Conservation (phyloP, 2,797 vertebrate genomes). For the Telmatherina bonti region DNA sequence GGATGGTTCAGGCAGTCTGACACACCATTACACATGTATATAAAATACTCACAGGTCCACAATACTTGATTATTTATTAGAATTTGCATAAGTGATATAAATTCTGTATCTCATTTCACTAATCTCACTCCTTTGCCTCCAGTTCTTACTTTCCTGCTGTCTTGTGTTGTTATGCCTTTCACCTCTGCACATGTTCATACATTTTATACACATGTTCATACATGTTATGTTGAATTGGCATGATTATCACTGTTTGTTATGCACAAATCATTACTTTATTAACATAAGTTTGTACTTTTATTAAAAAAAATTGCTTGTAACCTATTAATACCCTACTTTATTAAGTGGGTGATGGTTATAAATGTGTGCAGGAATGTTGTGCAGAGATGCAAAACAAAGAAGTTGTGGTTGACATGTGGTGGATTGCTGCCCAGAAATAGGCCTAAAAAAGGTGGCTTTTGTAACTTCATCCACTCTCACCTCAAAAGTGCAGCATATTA, state of each 20-base stretch:
- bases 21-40: constrained; percentile 11
- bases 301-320: background rate
- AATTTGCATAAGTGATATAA: constrained; percentile 23
- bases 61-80: constrained; percentile 24
- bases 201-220: no score
- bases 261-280: background rate
- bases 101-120: constrained; percentile 28
- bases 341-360: background rate
- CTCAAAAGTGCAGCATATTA: background rate
- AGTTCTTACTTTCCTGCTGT: constrained; percentile 11
- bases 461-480: background rate
- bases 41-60: no score
- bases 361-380: background rate
- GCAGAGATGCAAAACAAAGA: background rate
- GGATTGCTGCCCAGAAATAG: background rate
- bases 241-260: constrained; percentile 29
- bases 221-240: constrained; percentile 10
- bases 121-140: background rate
- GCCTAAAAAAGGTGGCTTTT: background rate
- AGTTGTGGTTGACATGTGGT: background rate
- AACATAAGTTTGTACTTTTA: background rate
- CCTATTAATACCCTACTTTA: background rate
- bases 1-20: constrained; percentile 32
- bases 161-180: no score
- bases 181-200: no score